A percentile compares a stretch with the other conserved stretches of the same genome.
Evolutionary conservation across 2,113 vertebrate genomes (phyloP).

Genomic region (Peromyscus maniculatus): DNA sequence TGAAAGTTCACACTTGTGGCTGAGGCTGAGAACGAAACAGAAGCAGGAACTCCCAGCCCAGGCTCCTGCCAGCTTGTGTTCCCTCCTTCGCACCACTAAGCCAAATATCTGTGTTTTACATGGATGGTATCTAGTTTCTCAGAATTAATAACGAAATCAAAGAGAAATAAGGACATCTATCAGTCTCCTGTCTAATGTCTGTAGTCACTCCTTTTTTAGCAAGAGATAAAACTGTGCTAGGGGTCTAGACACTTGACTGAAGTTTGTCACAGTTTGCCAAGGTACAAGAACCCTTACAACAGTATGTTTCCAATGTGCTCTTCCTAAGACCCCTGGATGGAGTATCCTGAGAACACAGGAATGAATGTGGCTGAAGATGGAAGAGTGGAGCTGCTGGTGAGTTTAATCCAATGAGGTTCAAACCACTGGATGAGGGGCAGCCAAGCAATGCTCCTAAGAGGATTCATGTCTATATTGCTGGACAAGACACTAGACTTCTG

Average conservation of each 20-base stretch:
- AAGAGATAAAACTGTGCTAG: background rate
- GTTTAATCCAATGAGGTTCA: background rate
- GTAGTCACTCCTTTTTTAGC: background rate
- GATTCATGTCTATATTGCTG: background rate
- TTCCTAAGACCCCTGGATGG: background rate
- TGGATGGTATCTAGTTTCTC: background rate
- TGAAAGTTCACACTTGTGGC: background rate
- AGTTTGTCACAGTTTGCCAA: background rate
- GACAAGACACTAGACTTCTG: background rate
- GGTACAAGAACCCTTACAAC: background rate
- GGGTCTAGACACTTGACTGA: background rate
- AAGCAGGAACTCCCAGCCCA: background rate
- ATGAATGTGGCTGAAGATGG: background rate
- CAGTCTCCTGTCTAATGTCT: background rate
- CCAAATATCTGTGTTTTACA: background rate
- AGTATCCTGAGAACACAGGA: background rate
- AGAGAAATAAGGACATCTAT: background rate
- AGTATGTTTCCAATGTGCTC: background rate
- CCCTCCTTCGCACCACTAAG: background rate
- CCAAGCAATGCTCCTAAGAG: background rate
- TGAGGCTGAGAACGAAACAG: too few relatives aligned
- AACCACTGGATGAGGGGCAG: background rate
- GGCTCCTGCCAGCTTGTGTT: background rate
- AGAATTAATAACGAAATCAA: slow-evolving; percentile 29
- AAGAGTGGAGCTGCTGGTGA: background rate